Conservation (phyloP, 30 jellyfish, hydroid and myxozoan species). For the Nemopilema nomurai region DNA sequence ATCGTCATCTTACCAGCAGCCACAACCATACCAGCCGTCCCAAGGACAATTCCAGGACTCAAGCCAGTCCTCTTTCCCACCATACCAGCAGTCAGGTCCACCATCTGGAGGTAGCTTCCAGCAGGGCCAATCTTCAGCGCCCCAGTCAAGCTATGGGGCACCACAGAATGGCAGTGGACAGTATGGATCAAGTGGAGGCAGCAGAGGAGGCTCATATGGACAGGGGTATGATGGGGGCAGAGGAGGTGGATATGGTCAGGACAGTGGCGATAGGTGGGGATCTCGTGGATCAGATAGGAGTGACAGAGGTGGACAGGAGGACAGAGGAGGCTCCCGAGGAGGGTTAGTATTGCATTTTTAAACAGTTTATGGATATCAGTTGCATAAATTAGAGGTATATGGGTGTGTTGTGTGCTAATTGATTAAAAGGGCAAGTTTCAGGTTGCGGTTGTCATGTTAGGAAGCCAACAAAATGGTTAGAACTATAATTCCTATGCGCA, state of each 20-base stretch:
- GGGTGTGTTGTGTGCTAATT: no score
- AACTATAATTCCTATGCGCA: no score
- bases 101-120: slow-evolving; percentile 17
- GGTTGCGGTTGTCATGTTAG: no score
- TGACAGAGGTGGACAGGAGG: slow-evolving; percentile 60
- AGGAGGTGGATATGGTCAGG: slow-evolving; percentile 49
- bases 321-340: slow-evolving; percentile 58
- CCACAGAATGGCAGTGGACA: slow-evolving; percentile 34
- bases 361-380: no score
- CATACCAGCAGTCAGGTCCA: slow-evolving; percentile 40
- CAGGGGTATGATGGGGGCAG: slow-evolving; percentile 26
- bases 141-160: slow-evolving; percentile 37
- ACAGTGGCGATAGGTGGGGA: slow-evolving; percentile 46
- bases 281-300: slow-evolving; percentile 52
- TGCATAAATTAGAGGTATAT: no score
- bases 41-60: slow-evolving; percentile 50
- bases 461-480: no score
- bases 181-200: slow-evolving; percentile 21
- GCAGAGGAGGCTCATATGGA: slow-evolving; percentile 47
- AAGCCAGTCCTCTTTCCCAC: slow-evolving; percentile 39
- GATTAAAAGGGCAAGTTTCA: no score
- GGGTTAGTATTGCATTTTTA: slow-evolving; percentile 38
- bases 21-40: slow-evolving; percentile 11
- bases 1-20: slow-evolving; percentile 30
- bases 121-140: slow-evolving; percentile 17